Evolutionary conservation across 2,113 vertebrate species (phyloP), one percentile per base, ranked within the genome.

Genomic region (Paratilapia polleni): DNA sequence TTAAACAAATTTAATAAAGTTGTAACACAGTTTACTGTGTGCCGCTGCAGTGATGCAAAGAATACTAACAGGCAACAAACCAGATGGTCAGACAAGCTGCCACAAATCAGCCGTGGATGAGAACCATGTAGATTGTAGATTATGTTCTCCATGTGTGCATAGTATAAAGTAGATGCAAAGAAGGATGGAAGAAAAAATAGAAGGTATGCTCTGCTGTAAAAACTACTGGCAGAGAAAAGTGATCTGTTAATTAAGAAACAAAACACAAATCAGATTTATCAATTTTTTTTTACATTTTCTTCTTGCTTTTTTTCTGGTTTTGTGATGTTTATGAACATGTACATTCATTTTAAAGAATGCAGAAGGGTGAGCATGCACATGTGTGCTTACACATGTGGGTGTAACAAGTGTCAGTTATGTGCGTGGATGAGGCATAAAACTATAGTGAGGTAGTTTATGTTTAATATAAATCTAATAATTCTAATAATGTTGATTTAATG

Each of bases 41-140:
- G 66, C 66, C 52, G 66, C 66, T 52, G 66, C 47, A 52, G 26
- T 31, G 47, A 73, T n/a, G 66, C 66, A 31, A 73, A 52, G 66
- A 73, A 73, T 52, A 73, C 26, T 73, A 73, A 73, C 28, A 73
- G 66, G 47, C 47, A 73, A 13, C 66, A 73, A 73, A 52, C 26
- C 66, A 73, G 66, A 73, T 73, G 66, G 66, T 73, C 26, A 52
- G 47, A 73, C 66, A 73, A 73, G 47, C 66, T 73, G 66, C 47
- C 66, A 52, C 26, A 73, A 52, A 73, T 73, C 28, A 73, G 66
- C 11, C 10, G 1, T 73, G 66, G 47, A 73, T 73, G 66, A 31
- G 52, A 73, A 73, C 26, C 66, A 73, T 73, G 47, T 73, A 52
- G 26, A 70, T 70, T 70, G 66, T 70, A 70, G 66, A 73, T 70